A percentile compares a stretch with the other conserved stretches of the same genome.
Evolutionary conservation across 2,797 vertebrate genomes (phyloP).

Genomic region (Protonibea diacanthus): DNA sequence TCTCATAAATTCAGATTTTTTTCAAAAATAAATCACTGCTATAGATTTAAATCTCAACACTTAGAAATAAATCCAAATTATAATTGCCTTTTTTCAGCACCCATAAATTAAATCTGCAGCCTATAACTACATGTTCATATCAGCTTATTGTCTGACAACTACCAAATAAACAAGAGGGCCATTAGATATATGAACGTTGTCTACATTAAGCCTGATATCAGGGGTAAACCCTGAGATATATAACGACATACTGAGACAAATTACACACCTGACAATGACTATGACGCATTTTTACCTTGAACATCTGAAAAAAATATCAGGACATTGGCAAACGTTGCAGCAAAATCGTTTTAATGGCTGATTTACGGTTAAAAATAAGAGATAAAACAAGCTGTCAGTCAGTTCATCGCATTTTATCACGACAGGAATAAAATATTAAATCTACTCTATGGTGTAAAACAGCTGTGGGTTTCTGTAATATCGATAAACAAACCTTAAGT

Average conservation of each 20-base stretch:
- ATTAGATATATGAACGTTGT: background rate
- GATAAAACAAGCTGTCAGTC: conserved; percentile 45
- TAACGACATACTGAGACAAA: background rate
- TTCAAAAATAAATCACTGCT: background rate
- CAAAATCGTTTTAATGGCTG: background rate
- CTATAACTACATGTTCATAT: background rate
- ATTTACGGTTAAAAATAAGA: background rate
- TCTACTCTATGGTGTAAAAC: fast-evolving
- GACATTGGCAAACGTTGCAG: background rate
- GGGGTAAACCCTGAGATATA: background rate
- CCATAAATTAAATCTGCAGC: background rate
- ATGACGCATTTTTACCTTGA: conserved; percentile 32
- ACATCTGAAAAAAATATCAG: conserved; percentile 23
- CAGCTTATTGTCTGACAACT: background rate
- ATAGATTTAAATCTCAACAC: background rate
- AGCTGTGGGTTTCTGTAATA: background rate
- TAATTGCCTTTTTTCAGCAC: background rate
- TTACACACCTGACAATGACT: conserved; percentile 4
- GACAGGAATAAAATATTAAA: background rate
- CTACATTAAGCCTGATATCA: background rate
- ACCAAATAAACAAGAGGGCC: background rate
- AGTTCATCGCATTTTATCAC: background rate
- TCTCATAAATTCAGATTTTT: background rate
- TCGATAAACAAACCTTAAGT: conserved; percentile 58
- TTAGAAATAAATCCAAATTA: background rate